Base-by-base conservation (phyloP, 2,113 vertebrate species). In the Fregetta grallaria region DNA sequence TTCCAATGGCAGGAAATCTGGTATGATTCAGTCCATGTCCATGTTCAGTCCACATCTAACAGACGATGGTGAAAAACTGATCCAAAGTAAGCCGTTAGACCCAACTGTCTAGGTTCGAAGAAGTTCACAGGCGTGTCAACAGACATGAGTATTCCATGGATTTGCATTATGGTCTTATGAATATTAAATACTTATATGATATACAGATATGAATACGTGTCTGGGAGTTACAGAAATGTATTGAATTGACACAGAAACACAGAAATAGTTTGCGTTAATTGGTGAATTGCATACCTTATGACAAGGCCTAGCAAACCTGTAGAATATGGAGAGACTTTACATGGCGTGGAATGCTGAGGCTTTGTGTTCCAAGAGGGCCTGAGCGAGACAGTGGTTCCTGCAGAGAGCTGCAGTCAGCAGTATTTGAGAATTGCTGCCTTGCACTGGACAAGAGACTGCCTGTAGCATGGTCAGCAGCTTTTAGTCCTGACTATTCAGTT, bases 391-490 rank as follows among this genome's bases (percentile, higher is more conserved):
- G 75, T 21, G 44, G 38, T 40, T 94, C 30, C 88, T 85, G 74
- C 87, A 71, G 95, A 68, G 78, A 88, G 75, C 88, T 76, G 47
- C 52, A 67, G 80, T 96, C 90, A 92, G 92, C 91, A 58, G 18
- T 45, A 79, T 68, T 53, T 93, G 75, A 52, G 91, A 92, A 90
- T 63, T 93, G 91, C 82, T 95, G 71, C 82, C 72, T 92, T 91
- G 93, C 66, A 47, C 49, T 95, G 95, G 75, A 82, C 91, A 77
- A 36, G 79, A 67, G 86, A 23, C 47, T 91, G 85, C 65, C 38
- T 70, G 76, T 67, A 55, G 59, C 72, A 20, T 40, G 42, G 83
- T 96, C 95, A 96, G 88, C 93, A 96, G 72, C 63, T 95, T 90
- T 83, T 62, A 83, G 79, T 79, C 59, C 76, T 95, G 76, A 94